These are phyloP conservation scores for Oncopodura yosiiana DNA, from an alignment of 1,140 invertebrate genomes.

Conservation along the genomic window DNA sequence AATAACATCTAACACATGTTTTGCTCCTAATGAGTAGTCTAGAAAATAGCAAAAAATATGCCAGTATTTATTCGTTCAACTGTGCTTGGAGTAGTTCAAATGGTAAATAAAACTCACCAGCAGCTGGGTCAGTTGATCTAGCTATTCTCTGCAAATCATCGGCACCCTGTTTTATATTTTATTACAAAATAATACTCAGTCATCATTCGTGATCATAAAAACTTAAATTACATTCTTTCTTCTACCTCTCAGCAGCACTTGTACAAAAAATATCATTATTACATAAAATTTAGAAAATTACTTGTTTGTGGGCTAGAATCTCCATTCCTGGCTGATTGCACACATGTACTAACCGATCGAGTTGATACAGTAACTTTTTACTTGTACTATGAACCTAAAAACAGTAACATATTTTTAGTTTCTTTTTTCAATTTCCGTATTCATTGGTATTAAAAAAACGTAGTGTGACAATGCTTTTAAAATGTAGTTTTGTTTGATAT, in stretches of 20 bases:
- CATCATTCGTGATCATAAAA: too few relatives aligned
- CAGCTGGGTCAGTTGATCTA: constrained; percentile 66
- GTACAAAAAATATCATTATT: not conserved
- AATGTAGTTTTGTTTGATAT: too few relatives aligned
- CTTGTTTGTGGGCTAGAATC: constrained; percentile 58
- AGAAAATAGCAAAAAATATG: too few relatives aligned
- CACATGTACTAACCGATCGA: constrained; percentile 89
- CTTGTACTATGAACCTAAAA: constrained; percentile 84
- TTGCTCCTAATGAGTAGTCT: constrained; percentile 90
- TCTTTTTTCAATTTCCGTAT: too few relatives aligned
- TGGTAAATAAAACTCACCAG: too few relatives aligned
- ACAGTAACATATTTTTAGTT: too few relatives aligned
- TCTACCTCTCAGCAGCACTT: constrained; percentile 30
- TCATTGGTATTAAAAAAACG: too few relatives aligned
- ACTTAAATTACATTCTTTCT: constrained; percentile 32
- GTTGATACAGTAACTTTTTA: constrained; percentile 89
- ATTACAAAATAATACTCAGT: too few relatives aligned
- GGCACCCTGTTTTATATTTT: constrained; percentile 5
- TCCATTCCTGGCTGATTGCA: constrained; percentile 77
- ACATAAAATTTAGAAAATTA: constrained; percentile 38
- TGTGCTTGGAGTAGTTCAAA: too few relatives aligned
- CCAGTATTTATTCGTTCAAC: too few relatives aligned
- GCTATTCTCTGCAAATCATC: constrained; percentile 43
- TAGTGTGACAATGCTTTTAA: too few relatives aligned
- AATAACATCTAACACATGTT: constrained; percentile 77